Evolutionary conservation across 2,888 invertebrate genomes (phyloP), one percentile per base, ranked within the genome.

Genomic region (Ditula angustiorana): DNA sequence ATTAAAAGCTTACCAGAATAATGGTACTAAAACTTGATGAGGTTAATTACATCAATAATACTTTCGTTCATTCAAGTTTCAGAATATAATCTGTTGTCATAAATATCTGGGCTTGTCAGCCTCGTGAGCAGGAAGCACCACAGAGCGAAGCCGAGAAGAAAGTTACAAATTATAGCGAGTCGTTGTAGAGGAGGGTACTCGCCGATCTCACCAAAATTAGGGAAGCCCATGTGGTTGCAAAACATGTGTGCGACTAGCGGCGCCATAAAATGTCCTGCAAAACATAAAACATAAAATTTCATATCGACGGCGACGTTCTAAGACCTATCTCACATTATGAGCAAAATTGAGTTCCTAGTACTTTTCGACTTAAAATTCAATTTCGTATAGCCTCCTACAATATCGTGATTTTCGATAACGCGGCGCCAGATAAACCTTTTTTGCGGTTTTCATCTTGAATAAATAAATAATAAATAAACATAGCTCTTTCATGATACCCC

Each of bases 161-260:
- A 98, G 61, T 96, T 92, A 46, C 88, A 84, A 24, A 95, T 90
- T 1, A 97, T 94, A 23, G 96, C 82, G 11, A 94, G 83, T 71
- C 96, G 94, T 73, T 96, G 94, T 4, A 81, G 30, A 0, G 83
- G 79, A 2, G 87, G 87, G 67, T 86, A 92, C 28, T 86, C 83
- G 0, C 71, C 67, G 4, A 93, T 82, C 69, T 90, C 98, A 2
- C 94, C 93, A 70, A 99, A 94, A 83, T 98, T 97, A 0, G 99
- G 99, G 80, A 99, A 96, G 5, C 99, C 99, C 98, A 99, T 98
- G 86, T 98, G 97, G 87, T 99, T 99, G 88, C 99, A 99, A 86
- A 98, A 98, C 30, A 97, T 96, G 86, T 99, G 99, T 1, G 96
- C 98, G 13, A 98, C 86, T 73, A 98, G 95, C 2, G 98, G 97